Evolutionary conservation across 2,113 vertebrate genomes (phyloP).

Genomic region (Tringa solitaria): DNA sequence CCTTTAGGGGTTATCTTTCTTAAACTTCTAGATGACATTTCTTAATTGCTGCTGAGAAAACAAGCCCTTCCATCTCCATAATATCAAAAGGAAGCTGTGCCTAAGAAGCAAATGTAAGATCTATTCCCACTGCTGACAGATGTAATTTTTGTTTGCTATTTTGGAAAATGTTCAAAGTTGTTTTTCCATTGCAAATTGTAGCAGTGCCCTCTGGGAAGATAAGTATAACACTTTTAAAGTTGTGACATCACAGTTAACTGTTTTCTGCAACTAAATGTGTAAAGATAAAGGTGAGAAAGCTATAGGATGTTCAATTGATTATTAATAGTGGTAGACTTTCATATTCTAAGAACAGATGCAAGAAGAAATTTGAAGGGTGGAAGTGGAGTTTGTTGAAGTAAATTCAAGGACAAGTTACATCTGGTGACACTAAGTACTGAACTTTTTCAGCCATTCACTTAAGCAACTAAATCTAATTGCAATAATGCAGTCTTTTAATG

Average conservation of each 20-base stretch:
- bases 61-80: constrained; percentile 45
- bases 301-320: background rate
- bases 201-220: constrained; percentile 37
- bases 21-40: constrained; percentile 47
- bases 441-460: constrained; percentile 55
- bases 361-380: background rate
- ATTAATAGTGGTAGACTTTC: background rate
- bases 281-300: constrained; percentile 28
- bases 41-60: constrained; percentile 68
- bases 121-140: constrained; percentile 67
- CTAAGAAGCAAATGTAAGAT: constrained; percentile 69
- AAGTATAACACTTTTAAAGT: constrained; percentile 25
- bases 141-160: constrained; percentile 68
- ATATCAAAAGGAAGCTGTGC: constrained; percentile 64
- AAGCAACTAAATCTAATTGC: constrained; percentile 29
- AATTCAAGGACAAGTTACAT: constrained; percentile 20
- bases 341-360: constrained; percentile 9
- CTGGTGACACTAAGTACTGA: constrained; percentile 12
- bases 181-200: constrained; percentile 53
- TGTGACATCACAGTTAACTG: constrained; percentile 19
- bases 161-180: constrained; percentile 70
- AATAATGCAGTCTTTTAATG: background rate
- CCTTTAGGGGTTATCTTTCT: constrained; percentile 35
- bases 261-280: constrained; percentile 14
- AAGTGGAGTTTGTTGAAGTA: background rate